Evolutionary conservation across 1,140 invertebrate genomes (phyloP), one percentile per base, ranked within the genome.

Genomic region (Drosophila orena): DNA sequence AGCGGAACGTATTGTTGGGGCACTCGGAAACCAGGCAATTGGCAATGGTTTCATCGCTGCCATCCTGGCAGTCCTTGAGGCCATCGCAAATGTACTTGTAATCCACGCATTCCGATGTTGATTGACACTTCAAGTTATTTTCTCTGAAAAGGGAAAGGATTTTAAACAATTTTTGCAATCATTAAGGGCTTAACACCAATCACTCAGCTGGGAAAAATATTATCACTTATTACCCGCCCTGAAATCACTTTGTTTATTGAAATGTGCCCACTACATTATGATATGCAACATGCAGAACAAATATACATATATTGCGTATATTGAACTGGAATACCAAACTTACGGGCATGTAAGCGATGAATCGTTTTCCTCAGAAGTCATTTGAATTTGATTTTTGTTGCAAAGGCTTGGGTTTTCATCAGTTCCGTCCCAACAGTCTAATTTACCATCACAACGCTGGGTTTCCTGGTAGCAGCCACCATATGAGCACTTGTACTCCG

Each of bases 341-440:
- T 17, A 42, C 37, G 6, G 14, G n/a, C 53, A 55, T 42, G 3
- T 12, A 1, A 15, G n/a, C 37, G 5, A 2, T 40, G 14, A 40
- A 22, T 5, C 37, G 2, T 27, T 42, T 5, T 17, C 22, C 15
- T 22, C n/a, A 10, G n/a, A 5, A 20, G 11, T 1, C 1, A 4
- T 3, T 4, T 15, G 22, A 6, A 0, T 55, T 14, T 15, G 7
- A 14, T 27, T 55, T n/a, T 3, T n/a, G 15, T 10, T 42, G 22
- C 53, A 53, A 53, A 34, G 62, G 61, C 11, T 77, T 38, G n/a
- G 15, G n/a, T 5, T 20, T 27, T 97, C 96, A 91, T 97, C 97
- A 2, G 95, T 96, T n/a, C 93, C 93, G 78, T 96, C 95, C 0
- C 91, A 43, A 81, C 96, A 97, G 60, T 97, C 93, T 27, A 85